A percentile compares a stretch with the other conserved stretches of the same genome.
Conservation (phyloP, 2,888 invertebrate genomes). For the Platycnemis pennipes region DNA sequence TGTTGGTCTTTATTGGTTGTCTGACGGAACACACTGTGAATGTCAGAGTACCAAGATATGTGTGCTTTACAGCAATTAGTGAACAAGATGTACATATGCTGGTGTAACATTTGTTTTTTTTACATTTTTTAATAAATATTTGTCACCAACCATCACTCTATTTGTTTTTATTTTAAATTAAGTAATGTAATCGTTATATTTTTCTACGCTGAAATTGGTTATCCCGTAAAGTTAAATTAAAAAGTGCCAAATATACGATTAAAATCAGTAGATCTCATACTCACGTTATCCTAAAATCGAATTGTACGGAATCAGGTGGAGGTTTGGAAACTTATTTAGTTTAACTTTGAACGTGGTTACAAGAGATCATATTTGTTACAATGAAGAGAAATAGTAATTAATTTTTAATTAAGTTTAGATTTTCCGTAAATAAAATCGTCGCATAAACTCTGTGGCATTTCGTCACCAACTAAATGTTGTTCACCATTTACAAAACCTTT, state of each 20-base stretch:
- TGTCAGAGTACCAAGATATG: conserved; percentile 26
- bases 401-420: too few relatives aligned
- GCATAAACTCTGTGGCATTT: too few relatives aligned
- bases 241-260: neutral
- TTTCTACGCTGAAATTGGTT: neutral
- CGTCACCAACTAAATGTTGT: too few relatives aligned
- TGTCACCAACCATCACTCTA: conserved; percentile 54
- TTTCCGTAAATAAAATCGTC: too few relatives aligned
- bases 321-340: too few relatives aligned
- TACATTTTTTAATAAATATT: conserved; percentile 65
- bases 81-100: conserved; percentile 54
- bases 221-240: neutral
- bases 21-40: neutral
- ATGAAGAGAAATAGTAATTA: too few relatives aligned
- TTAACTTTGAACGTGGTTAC: too few relatives aligned
- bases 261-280: too few relatives aligned
- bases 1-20: conserved; percentile 19
- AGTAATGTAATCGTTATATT: neutral
- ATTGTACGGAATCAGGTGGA: too few relatives aligned
- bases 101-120: conserved; percentile 61
- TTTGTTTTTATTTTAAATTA: neutral
- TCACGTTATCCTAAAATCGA: too few relatives aligned
- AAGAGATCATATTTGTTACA: too few relatives aligned
- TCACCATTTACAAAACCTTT: too few relatives aligned
- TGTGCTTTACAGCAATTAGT: conserved; percentile 51